These are phyloP conservation scores for Solenopsis invicta DNA, from an alignment of 1,140 invertebrate species.

Conservation along the genomic window DNA sequence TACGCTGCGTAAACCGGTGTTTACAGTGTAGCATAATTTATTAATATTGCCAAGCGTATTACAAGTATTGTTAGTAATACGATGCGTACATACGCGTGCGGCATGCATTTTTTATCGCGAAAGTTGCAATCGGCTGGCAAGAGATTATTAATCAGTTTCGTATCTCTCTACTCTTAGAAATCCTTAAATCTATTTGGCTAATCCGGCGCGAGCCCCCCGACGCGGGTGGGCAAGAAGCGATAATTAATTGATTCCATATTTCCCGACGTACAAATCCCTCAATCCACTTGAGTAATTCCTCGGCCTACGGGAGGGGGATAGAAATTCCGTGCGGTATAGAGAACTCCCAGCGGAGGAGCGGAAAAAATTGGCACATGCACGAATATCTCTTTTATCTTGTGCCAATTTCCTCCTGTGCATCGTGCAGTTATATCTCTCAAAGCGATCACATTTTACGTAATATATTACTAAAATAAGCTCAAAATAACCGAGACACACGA, in stretches of 20 bases:
- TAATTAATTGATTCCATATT: constrained; percentile 65
- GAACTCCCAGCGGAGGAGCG: not conserved
- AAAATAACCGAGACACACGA: constrained; percentile 24
- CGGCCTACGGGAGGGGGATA: constrained; percentile 30
- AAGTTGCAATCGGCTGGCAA: not conserved
- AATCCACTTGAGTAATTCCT: constrained; percentile 59
- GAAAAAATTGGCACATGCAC: constrained; percentile 51
- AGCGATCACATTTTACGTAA: not conserved
- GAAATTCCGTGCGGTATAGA: not conserved
- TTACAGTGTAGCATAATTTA: not conserved
- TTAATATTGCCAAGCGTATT: not conserved
- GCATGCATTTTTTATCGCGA: not conserved
- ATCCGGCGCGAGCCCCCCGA: constrained; percentile 13
- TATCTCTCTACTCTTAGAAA: constrained; percentile 15
- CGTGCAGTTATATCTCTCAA: not conserved
- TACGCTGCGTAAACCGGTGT: not conserved
- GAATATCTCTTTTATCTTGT: constrained; percentile 39
- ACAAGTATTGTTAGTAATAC: not conserved
- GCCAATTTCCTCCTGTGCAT: constrained; percentile 30
- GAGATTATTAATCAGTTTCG: constrained; percentile 34
- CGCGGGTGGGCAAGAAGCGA: constrained; percentile 19
- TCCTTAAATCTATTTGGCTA: constrained; percentile 55
- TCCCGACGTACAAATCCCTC: constrained; percentile 53
- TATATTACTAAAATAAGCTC: not conserved
- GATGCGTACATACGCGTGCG: not conserved